Percentiles rank a stretch among this genome's conserved stretches.
Conservation (phyloP, 2,888 invertebrate species). For the Cosmia trapezina region DNA sequence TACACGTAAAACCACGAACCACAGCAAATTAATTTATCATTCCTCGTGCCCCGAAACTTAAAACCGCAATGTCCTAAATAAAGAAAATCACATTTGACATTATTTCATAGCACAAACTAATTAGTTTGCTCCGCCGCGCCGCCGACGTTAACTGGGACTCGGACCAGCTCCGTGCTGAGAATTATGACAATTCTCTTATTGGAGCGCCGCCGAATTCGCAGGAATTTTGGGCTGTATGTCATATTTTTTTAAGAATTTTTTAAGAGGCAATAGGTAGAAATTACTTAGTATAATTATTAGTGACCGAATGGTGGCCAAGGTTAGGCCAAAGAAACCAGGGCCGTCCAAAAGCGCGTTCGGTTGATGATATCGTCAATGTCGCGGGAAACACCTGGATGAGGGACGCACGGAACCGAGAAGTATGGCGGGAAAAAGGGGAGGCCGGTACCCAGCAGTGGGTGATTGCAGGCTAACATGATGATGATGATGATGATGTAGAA, state of each 20-base stretch:
- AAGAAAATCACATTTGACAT: slow-evolving; percentile 56
- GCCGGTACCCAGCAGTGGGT: too few species aligned
- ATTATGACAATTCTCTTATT: slow-evolving; percentile 59
- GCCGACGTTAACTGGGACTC: slow-evolving; percentile 44
- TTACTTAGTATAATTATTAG: not conserved
- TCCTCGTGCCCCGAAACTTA: slow-evolving; percentile 36
- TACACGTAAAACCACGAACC: slow-evolving; percentile 40
- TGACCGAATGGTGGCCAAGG: too few species aligned
- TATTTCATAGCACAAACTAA: slow-evolving; percentile 61
- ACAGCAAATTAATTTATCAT: slow-evolving; percentile 45
- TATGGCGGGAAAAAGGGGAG: too few species aligned
- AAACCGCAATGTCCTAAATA: slow-evolving; percentile 41
- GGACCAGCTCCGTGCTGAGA: slow-evolving; percentile 37
- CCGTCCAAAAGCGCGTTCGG: too few species aligned
- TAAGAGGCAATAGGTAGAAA: not conserved
- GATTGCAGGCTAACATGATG: too few species aligned
- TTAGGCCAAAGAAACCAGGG: too few species aligned
- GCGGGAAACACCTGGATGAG: too few species aligned
- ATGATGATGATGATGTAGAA: too few species aligned
- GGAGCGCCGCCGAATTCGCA: slow-evolving; percentile 30
- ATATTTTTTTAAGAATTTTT: not conserved
- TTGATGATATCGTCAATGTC: too few species aligned
- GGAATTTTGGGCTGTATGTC: not conserved
- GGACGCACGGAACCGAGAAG: too few species aligned
- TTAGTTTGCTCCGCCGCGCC: slow-evolving; percentile 53